These are phyloP conservation scores for Arctocebus calabarensis DNA, from an alignment of 2,797 vertebrate genomes.

Conservation along the genomic window DNA sequence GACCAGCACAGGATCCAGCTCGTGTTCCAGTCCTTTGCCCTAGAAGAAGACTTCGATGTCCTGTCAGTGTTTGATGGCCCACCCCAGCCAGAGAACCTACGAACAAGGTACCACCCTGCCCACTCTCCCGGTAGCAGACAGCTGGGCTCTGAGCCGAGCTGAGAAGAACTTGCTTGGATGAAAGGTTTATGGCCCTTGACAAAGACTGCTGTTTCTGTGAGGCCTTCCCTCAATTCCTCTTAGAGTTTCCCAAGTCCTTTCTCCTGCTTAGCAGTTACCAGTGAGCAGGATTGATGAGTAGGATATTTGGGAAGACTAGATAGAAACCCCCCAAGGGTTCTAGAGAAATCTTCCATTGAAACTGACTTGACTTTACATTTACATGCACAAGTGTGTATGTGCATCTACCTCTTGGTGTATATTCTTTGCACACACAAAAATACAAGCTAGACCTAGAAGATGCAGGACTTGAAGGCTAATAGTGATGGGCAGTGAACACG, in stretches of 20 bases:
- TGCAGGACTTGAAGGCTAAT: not conserved
- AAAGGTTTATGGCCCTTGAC: slow-evolving; percentile 30
- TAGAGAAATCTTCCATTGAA: not conserved
- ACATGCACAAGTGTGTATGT: not conserved
- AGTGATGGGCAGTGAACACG: not conserved
- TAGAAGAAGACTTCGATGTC: slow-evolving; percentile 99
- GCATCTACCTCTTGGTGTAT: not conserved
- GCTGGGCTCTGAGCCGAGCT: not conserved
- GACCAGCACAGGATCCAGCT: slow-evolving; percentile 98
- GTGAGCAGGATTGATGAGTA: not conserved
- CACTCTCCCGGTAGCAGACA: not conserved
- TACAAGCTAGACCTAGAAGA: not conserved
- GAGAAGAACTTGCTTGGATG: not conserved
- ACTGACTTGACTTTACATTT: not conserved
- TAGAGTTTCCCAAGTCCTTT: not conserved
- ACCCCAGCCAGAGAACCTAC: slow-evolving; percentile 94
- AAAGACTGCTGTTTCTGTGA: slow-evolving; percentile 56
- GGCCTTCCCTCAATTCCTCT: not conserved
- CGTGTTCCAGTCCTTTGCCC: slow-evolving; percentile 98
- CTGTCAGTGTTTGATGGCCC: slow-evolving; percentile 97
- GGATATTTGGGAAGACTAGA: not conserved
- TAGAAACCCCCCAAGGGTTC: not conserved
- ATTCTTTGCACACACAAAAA: not conserved
- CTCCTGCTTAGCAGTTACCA: not conserved
- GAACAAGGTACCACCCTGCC: slow-evolving; percentile 91